These are phyloP conservation scores for Loripinus fragilis DNA, from an alignment of 2,888 invertebrate genomes.

Conservation along the genomic window DNA sequence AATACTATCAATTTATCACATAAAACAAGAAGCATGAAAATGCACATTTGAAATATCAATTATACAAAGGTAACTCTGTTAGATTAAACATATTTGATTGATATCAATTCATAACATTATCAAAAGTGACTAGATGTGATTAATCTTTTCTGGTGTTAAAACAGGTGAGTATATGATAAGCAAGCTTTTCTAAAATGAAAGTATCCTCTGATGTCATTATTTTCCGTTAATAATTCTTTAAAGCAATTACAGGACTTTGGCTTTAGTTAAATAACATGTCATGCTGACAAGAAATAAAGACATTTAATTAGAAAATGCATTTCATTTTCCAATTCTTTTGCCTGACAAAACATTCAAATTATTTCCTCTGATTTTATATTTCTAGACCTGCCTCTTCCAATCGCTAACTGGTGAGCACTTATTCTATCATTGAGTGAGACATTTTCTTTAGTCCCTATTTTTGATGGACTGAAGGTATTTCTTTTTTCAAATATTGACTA, in stretches of 20 bases:
- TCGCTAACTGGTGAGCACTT: conserved; percentile 9
- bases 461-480: not conserved
- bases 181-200: not conserved
- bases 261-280: not conserved
- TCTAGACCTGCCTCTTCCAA: not conserved
- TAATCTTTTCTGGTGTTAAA: not conserved
- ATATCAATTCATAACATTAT: not conserved
- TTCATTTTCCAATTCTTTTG: not conserved
- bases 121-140: not conserved
- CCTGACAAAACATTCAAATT: conserved; percentile 1
- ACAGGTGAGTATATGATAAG: no score
- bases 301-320: not conserved
- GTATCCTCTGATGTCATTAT: not conserved
- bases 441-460: conserved; percentile 3
- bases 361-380: not conserved
- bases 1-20: no score
- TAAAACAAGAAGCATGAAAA: no score
- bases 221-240: not conserved
- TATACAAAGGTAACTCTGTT: no score
- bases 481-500: not conserved
- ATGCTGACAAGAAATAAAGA: not conserved
- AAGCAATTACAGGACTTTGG: not conserved
- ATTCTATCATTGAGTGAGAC: not conserved
- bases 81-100: no score
- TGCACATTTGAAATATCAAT: no score